A percentile compares a stretch with the other conserved stretches of the same genome.
Evolutionary conservation across 2,113 vertebrate genomes (phyloP).

Genomic region (Carettochelys insculpta): DNA sequence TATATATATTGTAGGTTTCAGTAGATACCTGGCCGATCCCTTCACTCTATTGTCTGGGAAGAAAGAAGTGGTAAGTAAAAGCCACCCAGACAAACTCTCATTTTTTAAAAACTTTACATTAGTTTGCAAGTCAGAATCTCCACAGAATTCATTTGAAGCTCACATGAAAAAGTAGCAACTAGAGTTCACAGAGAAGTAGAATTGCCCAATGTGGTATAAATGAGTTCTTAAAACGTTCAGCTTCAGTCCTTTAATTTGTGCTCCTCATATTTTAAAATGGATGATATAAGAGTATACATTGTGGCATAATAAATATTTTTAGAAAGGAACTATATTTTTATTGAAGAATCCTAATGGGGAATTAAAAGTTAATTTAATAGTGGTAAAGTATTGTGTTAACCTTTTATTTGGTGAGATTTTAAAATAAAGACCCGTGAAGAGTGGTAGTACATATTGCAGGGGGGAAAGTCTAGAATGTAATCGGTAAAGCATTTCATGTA

Average conservation of each 20-base stretch:
- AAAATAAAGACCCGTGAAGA: not conserved
- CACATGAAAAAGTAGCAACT: not conserved
- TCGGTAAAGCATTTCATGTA: conserved; percentile 52
- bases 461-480: conserved; percentile 23
- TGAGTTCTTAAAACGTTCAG: conserved; percentile 11
- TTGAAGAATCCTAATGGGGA: not conserved
- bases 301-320: not conserved
- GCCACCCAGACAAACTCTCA: conserved; percentile 16
- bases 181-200: not conserved
- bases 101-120: not conserved
- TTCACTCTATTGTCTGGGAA: conserved; percentile 58
- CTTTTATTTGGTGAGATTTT: not conserved
- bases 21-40: conserved; percentile 59
- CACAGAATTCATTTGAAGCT: not conserved
- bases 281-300: not conserved
- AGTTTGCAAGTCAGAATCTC: not conserved
- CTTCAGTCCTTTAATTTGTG: not conserved
- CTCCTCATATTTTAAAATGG: not conserved
- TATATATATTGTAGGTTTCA: conserved; percentile 75
- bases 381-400: not conserved
- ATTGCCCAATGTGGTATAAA: conserved; percentile 5
- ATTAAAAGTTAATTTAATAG: not conserved
- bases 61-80: conserved; percentile 78
- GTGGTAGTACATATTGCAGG: conserved; percentile 47
- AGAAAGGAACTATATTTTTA: not conserved